These are phyloP conservation scores for Polymixis flavicincta DNA, from an alignment of 2,888 invertebrate genomes.

Conservation along the genomic window DNA sequence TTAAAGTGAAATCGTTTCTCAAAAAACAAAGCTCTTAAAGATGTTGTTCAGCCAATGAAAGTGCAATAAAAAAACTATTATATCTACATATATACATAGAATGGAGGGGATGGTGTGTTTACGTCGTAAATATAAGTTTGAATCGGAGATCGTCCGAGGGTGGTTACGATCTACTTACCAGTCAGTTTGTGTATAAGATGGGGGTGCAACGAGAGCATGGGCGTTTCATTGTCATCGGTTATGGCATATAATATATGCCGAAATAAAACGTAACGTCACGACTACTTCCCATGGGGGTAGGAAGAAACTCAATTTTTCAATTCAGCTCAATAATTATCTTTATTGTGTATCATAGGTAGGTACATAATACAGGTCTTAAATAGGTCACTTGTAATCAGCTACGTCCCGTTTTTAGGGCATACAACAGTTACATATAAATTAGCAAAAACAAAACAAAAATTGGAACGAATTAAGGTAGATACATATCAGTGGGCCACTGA, in stretches of 20 bases:
- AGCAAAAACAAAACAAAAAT: neutral
- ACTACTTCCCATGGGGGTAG: too few relatives aligned
- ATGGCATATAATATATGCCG: neutral
- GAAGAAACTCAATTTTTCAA: too few relatives aligned
- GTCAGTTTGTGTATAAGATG: constrained; percentile 24
- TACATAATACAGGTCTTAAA: too few relatives aligned
- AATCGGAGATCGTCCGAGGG: constrained; percentile 32
- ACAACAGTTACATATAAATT: too few relatives aligned
- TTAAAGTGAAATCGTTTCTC: too few relatives aligned
- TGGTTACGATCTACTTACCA: constrained; percentile 27
- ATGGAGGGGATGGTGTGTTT: constrained; percentile 29
- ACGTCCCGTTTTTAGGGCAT: too few relatives aligned
- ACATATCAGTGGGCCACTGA: neutral
- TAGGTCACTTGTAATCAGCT: too few relatives aligned
- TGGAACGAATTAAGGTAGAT: neutral
- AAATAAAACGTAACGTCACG: neutral
- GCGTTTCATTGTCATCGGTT: neutral
- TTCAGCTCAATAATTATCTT: too few relatives aligned
- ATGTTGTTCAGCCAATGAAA: neutral
- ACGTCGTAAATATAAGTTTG: constrained; percentile 45
- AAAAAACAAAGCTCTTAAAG: neutral
- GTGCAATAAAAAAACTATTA: constrained; percentile 27
- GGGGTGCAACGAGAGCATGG: constrained; percentile 7
- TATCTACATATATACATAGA: neutral
- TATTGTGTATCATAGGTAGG: too few relatives aligned